These are phyloP conservation scores for Myotis brandtii DNA, from an alignment of 2,113 vertebrate genomes.

Conservation along the genomic window DNA sequence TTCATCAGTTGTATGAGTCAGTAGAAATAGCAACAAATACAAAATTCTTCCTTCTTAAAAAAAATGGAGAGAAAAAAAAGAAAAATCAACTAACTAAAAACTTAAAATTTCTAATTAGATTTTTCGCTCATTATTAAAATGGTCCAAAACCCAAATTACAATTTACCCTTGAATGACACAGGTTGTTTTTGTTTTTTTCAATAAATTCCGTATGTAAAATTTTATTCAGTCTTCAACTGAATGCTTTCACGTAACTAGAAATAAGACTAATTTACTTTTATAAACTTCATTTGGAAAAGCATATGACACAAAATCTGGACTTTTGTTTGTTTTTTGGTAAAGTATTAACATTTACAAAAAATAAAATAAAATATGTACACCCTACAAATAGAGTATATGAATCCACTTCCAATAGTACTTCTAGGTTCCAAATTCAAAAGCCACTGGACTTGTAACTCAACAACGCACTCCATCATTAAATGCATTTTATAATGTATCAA, in stretches of 20 bases:
- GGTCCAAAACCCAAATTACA: conserved; percentile 38
- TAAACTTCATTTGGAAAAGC: conserved; percentile 52
- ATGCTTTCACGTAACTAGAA: conserved; percentile 35
- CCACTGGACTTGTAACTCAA: neutral
- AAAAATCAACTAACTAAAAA: neutral
- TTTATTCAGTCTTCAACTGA: conserved; percentile 37
- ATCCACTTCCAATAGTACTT: neutral
- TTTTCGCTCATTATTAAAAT: conserved; percentile 16
- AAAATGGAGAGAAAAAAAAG: neutral
- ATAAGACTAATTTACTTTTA: conserved; percentile 26
- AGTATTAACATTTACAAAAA: neutral
- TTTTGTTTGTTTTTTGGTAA: neutral
- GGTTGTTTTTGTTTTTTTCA: neutral
- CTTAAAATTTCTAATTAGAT: conserved; percentile 35
- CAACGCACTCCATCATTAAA: neutral
- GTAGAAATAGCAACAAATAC: conserved; percentile 4
- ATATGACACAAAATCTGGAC: conserved; percentile 15
- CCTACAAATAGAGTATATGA: neutral
- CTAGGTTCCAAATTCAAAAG: neutral
- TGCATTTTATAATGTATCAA: neutral
- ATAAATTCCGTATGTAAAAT: neutral
- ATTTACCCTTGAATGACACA: neutral
- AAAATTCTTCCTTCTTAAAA: neutral
- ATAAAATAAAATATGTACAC: neutral
- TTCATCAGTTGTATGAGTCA: neutral